Percentiles rank a stretch among this genome's conserved stretches.
Evolutionary conservation across 2,797 vertebrate species (phyloP).

Genomic region (Coranthus polyacanthus): DNA sequence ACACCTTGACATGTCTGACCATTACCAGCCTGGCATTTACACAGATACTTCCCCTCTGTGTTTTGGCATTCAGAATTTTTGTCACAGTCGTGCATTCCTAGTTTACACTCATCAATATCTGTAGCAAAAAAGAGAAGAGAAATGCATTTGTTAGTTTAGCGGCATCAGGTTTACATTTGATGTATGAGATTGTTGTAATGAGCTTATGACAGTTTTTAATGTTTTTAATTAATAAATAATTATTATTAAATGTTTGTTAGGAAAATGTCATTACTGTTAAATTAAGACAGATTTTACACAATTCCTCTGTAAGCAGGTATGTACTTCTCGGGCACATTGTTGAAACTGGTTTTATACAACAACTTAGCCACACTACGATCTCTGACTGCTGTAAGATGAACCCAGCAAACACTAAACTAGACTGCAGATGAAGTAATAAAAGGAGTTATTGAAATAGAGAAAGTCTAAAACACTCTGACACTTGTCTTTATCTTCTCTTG

Average conservation of each 20-base stretch:
- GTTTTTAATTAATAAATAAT: too few species aligned
- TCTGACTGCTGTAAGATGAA: conserved; percentile 43
- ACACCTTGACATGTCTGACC: conserved; percentile 78
- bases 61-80: conserved; percentile 83
- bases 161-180: too few species aligned
- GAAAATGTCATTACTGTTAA: too few species aligned
- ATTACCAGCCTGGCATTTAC: conserved; percentile 69
- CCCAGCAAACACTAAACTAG: conserved; percentile 72
- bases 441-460: background rate
- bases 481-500: background rate
- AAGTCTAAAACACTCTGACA: background rate
- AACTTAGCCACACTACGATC: conserved; percentile 77
- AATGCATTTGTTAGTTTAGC: background rate
- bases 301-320: conserved; percentile 12
- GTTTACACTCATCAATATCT: conserved; percentile 88
- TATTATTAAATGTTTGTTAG: too few species aligned
- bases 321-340: background rate
- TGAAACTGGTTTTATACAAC: conserved; percentile 79
- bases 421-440: conserved; percentile 63
- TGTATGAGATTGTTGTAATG: background rate
- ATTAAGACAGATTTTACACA: background rate
- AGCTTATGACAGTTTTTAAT: background rate
- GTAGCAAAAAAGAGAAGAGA: conserved; percentile 24
- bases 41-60: conserved; percentile 82
- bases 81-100: conserved; percentile 80